Base-by-base conservation (phyloP, 2,888 invertebrate genomes). In the Xylophagus ater region DNA sequence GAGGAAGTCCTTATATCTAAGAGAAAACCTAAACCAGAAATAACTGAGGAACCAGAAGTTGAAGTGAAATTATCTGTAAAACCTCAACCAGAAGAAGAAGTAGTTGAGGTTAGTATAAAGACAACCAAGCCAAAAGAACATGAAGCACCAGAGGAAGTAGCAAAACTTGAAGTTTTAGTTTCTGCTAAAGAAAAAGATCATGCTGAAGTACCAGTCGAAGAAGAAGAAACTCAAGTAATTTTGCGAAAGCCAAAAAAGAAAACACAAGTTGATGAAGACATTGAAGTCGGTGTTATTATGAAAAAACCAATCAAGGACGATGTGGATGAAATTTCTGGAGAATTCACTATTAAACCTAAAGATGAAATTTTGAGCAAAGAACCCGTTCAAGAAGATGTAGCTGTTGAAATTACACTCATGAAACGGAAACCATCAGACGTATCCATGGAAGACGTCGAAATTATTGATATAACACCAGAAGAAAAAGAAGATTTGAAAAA, bases 21-120 rank as follows among this genome's bases (percentile, higher is more conserved):
- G n/a, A n/a, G n/a, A n/a, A n/a, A n/a, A n/a, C n/a, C 20, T 12
- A 13, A 35, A 6, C 26, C 25, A 35, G 57, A 58, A 42, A 52
- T 49, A 26, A 44, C 52, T 13, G 53, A 60, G 42, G 56, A 54
- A 33, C 53, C 53, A 2, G 53, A 55, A n/a, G 49, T 62, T 7
- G 59, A 60, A 34, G 35, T 58, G 1, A 53, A 55, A 35, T 55
- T 57, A 34, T 52, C 57, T 3, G 34, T 49, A n/a, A 24, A 43
- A 13, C 47, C 48, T 15, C 48, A 53, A 14, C 42, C 55, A 29
- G 54, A 55, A 17, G 65, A 68, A 36, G 60, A 60, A 43, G 57
- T 58, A 31, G 53, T 60, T 46, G 54, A 64, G 46, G 40, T 56
- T 50, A 42, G 38, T 7, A 36, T 45, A 31, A 41, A 44, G 10